phyloP scores from a whole-genome alignment of 1,140 invertebrate species.

The Temnothorax curvispinosus region DNA sequence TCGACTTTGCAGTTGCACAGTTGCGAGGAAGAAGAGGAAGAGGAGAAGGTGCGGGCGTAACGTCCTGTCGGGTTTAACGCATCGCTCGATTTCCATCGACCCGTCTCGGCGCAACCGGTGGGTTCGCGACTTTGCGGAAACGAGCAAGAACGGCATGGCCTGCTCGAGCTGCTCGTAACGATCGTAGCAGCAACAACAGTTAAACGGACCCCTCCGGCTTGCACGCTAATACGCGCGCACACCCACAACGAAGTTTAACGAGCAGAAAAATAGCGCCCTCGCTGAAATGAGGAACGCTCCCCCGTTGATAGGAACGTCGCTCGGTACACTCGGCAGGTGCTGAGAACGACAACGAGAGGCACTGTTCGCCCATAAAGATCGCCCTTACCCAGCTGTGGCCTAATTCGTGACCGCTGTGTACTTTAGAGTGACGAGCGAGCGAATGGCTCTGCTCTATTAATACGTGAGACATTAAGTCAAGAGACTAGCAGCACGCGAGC shows the following conservation, averaged over 20 bases:
- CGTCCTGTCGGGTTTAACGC: slow-evolving; percentile 22
- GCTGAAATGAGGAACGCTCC: slow-evolving; percentile 40
- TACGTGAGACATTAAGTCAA: slow-evolving; percentile 58
- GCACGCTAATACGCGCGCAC: slow-evolving; percentile 35
- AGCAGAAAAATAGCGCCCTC: slow-evolving; percentile 51
- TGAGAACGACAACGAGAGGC: slow-evolving; percentile 40
- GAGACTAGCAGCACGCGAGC: slow-evolving; percentile 60
- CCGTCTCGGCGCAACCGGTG: slow-evolving; percentile 34
- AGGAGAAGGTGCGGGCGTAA: not conserved
- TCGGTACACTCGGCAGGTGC: slow-evolving; percentile 54
- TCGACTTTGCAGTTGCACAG: not conserved
- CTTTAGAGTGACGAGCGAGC: slow-evolving; percentile 25
- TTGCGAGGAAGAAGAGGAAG: not conserved
- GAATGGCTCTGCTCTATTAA: slow-evolving; percentile 64
- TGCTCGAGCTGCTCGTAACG: not conserved
- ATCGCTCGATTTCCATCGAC: slow-evolving; percentile 13
- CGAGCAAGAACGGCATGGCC: not conserved
- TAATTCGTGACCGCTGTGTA: slow-evolving; percentile 68
- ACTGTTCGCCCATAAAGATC: slow-evolving; percentile 64
- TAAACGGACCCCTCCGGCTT: slow-evolving; percentile 8
- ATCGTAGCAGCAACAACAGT: not conserved
- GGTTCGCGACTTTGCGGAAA: slow-evolving; percentile 27
- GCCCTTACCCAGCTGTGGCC: slow-evolving; percentile 73
- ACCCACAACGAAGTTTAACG: slow-evolving; percentile 25
- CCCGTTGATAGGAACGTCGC: not conserved